Evolutionary conservation across 2,888 invertebrate genomes (phyloP).

Genomic region (Drosophila parthenogenetica): DNA sequence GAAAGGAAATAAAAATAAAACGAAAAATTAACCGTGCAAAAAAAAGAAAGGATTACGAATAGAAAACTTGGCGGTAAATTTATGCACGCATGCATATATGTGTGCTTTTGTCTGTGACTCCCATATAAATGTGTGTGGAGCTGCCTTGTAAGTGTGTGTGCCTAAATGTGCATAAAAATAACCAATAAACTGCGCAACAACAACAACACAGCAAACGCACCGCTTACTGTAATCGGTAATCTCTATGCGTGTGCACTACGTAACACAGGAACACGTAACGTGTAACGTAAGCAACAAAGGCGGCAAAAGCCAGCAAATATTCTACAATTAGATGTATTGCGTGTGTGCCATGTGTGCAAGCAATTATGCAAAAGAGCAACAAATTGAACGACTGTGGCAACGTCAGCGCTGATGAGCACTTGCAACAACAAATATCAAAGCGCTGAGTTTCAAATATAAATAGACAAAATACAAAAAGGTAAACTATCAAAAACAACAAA

Average conservation of each 20-base stretch:
- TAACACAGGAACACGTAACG: slow-evolving; percentile 54
- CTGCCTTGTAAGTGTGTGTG: slow-evolving; percentile 17
- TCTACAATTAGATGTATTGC: slow-evolving; percentile 51
- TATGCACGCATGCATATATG: slow-evolving; percentile 39
- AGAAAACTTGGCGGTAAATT: slow-evolving; percentile 73
- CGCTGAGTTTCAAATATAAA: slow-evolving; percentile 56
- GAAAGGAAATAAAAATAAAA: slow-evolving; percentile 71
- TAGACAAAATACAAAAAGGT: slow-evolving; percentile 62
- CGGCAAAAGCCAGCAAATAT: slow-evolving; percentile 40
- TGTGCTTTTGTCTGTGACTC: slow-evolving; percentile 11
- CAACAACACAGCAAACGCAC: slow-evolving; percentile 43
- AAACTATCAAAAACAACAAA: slow-evolving; percentile 42
- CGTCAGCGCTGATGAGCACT: slow-evolving; percentile 44
- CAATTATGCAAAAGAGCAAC: slow-evolving; percentile 76
- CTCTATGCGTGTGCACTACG: slow-evolving; percentile 56
- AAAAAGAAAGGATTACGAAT: slow-evolving; percentile 37
- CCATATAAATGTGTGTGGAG: slow-evolving; percentile 1
- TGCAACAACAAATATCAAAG: slow-evolving; percentile 51
- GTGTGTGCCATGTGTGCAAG: slow-evolving; percentile 69
- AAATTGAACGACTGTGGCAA: slow-evolving; percentile 59
- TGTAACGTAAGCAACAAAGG: slow-evolving; percentile 55
- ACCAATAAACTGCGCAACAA: slow-evolving; percentile 61
- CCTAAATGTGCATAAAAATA: slow-evolving; percentile 59
- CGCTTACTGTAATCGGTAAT: slow-evolving; percentile 58
- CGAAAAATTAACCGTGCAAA: slow-evolving; percentile 48